Evolutionary conservation across 2,888 invertebrate species (phyloP).

Genomic region (Drosophila cognata): DNA sequence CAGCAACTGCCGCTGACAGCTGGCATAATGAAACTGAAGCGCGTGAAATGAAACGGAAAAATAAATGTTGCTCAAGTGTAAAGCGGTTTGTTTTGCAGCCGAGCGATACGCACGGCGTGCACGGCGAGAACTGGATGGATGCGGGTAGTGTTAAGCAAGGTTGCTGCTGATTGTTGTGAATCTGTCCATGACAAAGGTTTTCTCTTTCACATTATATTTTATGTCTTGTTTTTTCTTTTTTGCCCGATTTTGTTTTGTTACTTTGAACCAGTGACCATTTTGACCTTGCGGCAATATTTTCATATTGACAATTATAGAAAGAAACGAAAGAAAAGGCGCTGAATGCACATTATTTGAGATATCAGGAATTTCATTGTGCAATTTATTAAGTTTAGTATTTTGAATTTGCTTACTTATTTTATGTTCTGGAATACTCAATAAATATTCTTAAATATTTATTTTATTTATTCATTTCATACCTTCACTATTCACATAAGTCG

Average conservation of each 20-base stretch:
- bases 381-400: background rate
- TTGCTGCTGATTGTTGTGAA: constrained; percentile 26
- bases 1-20: constrained; percentile 67
- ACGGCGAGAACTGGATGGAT: background rate
- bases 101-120: constrained; percentile 15
- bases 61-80: constrained; percentile 72
- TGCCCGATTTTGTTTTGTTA: constrained; percentile 3
- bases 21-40: constrained; percentile 71
- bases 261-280: constrained; percentile 37
- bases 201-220: constrained; percentile 30
- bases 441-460: background rate
- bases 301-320: constrained; percentile 32
- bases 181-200: constrained; percentile 62
- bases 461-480: background rate
- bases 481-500: background rate
- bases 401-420: background rate
- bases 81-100: constrained; percentile 51
- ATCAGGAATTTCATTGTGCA: background rate
- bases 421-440: background rate
- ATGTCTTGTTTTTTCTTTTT: constrained; percentile 13
- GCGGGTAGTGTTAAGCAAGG: constrained; percentile 1
- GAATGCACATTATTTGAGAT: constrained; percentile 12
- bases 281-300: constrained; percentile 46
- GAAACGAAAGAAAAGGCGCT: constrained; percentile 6
- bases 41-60: constrained; percentile 74